Conservation (phyloP, 2,797 vertebrate species). For the Sardinella longiceps region DNA sequence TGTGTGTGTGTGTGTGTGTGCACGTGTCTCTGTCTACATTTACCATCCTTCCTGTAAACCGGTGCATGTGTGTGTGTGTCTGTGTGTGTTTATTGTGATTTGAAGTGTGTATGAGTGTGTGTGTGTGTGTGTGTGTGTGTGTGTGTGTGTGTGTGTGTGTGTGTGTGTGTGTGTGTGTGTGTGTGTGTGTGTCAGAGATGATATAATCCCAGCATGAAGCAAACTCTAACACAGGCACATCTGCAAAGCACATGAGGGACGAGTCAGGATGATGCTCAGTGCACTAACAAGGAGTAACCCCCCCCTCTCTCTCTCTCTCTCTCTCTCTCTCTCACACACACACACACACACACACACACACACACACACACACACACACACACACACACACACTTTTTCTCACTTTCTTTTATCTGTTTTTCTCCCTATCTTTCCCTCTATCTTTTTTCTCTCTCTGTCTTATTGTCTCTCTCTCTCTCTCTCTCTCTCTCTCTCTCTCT, state of each 20-base stretch:
- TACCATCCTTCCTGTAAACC: neutral
- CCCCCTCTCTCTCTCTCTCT: neutral
- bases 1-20: neutral
- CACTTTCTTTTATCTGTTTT: neutral
- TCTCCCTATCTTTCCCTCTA: too few relatives aligned
- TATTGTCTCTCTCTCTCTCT: neutral
- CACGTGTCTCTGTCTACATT: neutral
- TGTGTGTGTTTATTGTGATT: conserved; percentile 18
- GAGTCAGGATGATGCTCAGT: conserved; percentile 13
- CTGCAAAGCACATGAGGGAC: conserved; percentile 4
- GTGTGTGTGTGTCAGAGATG: conserved; percentile 11
- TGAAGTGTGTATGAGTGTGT: too few relatives aligned
- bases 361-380: too few relatives aligned
- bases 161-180: conserved; percentile 20
- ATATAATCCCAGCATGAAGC: conserved; percentile 11
- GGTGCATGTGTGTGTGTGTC: neutral
- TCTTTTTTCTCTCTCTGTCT: neutral
- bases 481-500: too few relatives aligned
- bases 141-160: neutral
- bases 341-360: too few relatives aligned
- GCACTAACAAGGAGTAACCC: too few relatives aligned
- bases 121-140: neutral
- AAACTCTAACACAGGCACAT: neutral
- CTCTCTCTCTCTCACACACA: neutral
- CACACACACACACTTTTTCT: too few relatives aligned